Conservation (phyloP, 2,113 vertebrate species). For the Sinocyclocheilus anshuiensis region DNA sequence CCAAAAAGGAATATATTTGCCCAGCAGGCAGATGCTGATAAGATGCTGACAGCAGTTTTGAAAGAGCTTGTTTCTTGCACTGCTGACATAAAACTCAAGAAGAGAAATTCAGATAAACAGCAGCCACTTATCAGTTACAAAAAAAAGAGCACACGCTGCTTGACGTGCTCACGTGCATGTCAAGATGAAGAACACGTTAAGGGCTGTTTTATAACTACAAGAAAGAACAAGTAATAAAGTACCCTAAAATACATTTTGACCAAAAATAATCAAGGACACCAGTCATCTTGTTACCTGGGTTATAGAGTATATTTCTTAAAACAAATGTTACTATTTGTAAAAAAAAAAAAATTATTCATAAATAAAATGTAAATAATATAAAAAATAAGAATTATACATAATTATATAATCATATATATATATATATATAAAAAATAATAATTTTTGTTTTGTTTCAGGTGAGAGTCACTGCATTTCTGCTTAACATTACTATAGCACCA, state of each 20-base stretch:
- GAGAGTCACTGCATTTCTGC: background rate
- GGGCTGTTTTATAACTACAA: background rate
- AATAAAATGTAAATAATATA: no score
- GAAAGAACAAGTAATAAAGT: background rate
- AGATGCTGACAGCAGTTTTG: background rate
- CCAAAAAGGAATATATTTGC: no score
- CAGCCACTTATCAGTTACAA: background rate
- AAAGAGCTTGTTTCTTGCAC: background rate
- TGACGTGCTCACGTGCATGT: background rate
- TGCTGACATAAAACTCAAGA: background rate
- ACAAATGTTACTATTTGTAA: no score
- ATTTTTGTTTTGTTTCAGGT: no score
- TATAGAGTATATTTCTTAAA: no score
- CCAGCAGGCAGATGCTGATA: conserved; percentile 31
- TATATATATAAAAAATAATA: no score
- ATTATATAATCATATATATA: no score
- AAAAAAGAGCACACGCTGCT: no score
- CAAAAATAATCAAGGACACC: no score
- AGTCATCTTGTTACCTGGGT: no score
- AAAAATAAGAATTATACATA: no score
- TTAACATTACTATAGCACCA: background rate
- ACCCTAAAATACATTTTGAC: background rate
- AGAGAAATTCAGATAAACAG: background rate
- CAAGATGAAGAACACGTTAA: conserved; percentile 10
- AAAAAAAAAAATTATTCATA: no score